Evolutionary conservation across 2,888 invertebrate genomes (phyloP), one percentile per base, ranked within the genome.

Genomic region (Resseliella maxima): DNA sequence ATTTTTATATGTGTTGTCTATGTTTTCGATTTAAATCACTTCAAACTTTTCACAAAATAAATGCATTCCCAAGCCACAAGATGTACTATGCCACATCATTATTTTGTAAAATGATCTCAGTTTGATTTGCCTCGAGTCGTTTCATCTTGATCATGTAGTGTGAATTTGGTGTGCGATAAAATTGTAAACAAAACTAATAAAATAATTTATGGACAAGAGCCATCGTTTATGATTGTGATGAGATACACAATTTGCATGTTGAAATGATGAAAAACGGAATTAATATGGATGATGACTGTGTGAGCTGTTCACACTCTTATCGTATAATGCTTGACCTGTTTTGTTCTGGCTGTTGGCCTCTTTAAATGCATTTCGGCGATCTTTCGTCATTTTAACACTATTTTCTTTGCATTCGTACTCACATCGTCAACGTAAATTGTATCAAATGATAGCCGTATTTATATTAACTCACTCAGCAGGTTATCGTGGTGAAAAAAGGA

Each of bases 391-490:
- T 72, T 72, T 72, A 72, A 72, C 72, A 72, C 72, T 35, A 35
- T 35, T 36, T 59, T 6, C 59, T 21, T 18, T 2, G 50, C 50
- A 18, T 18, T 50, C 50, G 50, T 50, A 50, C 46, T 50, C 46
- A 18, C 46, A n/a, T 59, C n/a, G 59, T 59, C 59, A 59, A 59
- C 59, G 59, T 24, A 18, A 50, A 50, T 50, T 21, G 3, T 59
- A 59, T 59, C 59, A 59, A 24, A 24, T 24, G 24, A 59, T 59
- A 8, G 59, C 72, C 35, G 31, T 72, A 72, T 72, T 31, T 36
- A 72, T 72, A 72, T 72, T 72, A 72, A 72, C 72, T 72, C 72
- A 72, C 72, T 31, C 72, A 72, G 72, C 72, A 35, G 72, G 72
- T 72, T 36, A 35, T 15, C 72, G 15, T n/a, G 35, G 15, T 72